Percentiles rank a stretch among this genome's conserved stretches.
Conservation (phyloP, 2,113 vertebrate genomes). For the Chauna torquata region DNA sequence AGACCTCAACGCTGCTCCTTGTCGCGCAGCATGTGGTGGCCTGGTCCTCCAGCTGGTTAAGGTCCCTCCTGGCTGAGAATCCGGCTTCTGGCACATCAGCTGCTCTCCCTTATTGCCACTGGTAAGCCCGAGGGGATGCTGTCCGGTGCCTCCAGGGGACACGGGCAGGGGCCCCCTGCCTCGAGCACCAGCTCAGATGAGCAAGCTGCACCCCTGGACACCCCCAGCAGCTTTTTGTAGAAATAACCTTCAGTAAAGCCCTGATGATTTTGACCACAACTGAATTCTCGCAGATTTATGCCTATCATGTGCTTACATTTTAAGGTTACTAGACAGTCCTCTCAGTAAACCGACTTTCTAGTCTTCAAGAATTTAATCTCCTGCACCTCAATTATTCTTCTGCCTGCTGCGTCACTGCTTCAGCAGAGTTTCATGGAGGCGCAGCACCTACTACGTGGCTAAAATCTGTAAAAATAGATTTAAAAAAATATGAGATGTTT, state of each 20-base stretch:
- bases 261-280: not conserved
- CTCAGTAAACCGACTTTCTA: not conserved
- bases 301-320: not conserved
- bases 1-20: not conserved
- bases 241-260: not conserved
- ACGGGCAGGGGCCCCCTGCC: not conserved
- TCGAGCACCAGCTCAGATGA: not conserved
- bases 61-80: not conserved
- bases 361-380: not conserved
- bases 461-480: not conserved
- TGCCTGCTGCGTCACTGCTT: not conserved
- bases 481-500: not conserved
- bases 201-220: not conserved
- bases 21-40: not conserved
- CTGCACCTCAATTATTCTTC: not conserved
- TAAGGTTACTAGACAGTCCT: not conserved
- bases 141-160: not conserved
- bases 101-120: not conserved
- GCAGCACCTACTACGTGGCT: not conserved
- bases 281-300: not conserved
- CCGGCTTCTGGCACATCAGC: rapidly evolving
- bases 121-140: not conserved
- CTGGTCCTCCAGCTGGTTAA: not conserved
- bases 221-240: not conserved
- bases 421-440: not conserved